phyloP scores from a whole-genome alignment of 2,888 invertebrate species.

The Smittia aterrima region DNA sequence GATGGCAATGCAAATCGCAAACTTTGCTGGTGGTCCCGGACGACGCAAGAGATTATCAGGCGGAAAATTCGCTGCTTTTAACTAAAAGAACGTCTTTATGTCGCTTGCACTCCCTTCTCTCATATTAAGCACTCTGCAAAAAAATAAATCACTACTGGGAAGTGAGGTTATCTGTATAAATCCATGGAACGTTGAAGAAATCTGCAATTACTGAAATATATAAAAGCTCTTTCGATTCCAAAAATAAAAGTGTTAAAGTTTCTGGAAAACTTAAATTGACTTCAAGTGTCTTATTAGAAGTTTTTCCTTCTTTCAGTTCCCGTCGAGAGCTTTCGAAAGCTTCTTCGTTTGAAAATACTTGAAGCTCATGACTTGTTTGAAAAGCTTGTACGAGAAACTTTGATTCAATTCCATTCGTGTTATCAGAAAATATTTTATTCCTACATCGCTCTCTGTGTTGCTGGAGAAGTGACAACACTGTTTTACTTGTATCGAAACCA shows the following conservation, averaged over 20 bases:
- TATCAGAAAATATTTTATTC: too few species aligned
- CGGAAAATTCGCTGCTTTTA: constrained; percentile 30
- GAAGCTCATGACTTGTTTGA: neutral
- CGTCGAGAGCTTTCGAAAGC: neutral
- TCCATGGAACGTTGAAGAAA: constrained; percentile 1
- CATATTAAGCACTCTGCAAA: constrained; percentile 35
- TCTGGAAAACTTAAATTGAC: constrained; percentile 34
- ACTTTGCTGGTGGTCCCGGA: constrained; percentile 85
- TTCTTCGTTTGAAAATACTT: neutral
- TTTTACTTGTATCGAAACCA: too few species aligned
- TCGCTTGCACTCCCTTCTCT: constrained; percentile 18
- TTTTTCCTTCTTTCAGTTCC: too few species aligned
- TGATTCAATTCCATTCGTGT: neutral
- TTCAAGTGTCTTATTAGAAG: neutral
- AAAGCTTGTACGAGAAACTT: neutral
- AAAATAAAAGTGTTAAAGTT: constrained; percentile 38
- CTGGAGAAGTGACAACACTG: too few species aligned
- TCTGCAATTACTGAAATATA: constrained; percentile 39
- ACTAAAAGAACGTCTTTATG: neutral
- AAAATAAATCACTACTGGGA: constrained; percentile 7
- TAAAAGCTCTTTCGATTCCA: constrained; percentile 41
- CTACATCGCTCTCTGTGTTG: too few species aligned
- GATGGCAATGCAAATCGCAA: constrained; percentile 86
- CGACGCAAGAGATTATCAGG: constrained; percentile 50
- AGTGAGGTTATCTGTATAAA: constrained; percentile 40